Percentiles rank a stretch among this genome's conserved stretches.
These are phyloP conservation scores for Troides oblongomaculatus DNA, from an alignment of 2,888 invertebrate genomes.

Conservation along the genomic window DNA sequence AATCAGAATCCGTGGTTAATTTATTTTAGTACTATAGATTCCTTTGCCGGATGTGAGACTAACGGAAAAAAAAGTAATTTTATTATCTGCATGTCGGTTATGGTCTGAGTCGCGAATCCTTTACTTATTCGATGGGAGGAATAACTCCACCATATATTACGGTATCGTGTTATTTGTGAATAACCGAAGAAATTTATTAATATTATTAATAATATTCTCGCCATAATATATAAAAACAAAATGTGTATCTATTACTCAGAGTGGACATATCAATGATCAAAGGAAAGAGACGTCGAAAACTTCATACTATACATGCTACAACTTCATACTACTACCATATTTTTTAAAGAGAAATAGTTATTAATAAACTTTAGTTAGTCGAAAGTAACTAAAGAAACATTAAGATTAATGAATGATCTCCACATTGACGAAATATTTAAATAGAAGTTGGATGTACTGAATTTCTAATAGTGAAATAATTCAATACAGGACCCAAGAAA, in stretches of 20 bases:
- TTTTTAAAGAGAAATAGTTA: too few relatives aligned
- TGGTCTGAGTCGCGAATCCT: conserved; percentile 8
- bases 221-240: background rate
- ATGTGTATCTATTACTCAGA: background rate
- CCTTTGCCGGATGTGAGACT: too few relatives aligned
- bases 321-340: too few relatives aligned
- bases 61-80: conserved; percentile 8
- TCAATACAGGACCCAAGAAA: too few relatives aligned
- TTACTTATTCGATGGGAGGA: conserved; percentile 13
- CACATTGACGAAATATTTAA: too few relatives aligned
- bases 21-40: background rate
- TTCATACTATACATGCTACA: too few relatives aligned
- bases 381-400: too few relatives aligned
- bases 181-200: background rate
- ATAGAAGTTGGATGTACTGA: too few relatives aligned
- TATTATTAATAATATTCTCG: background rate
- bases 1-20: background rate
- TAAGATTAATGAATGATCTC: too few relatives aligned
- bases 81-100: conserved; percentile 3
- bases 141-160: conserved; percentile 12
- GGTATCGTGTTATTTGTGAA: conserved; percentile 2
- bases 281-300: too few relatives aligned
- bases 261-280: background rate
- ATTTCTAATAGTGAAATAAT: too few relatives aligned
- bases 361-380: too few relatives aligned